Percentiles rank a stretch among this genome's conserved stretches.
Conservation (phyloP, 2,888 invertebrate genomes). For the Ditula angustiorana region DNA sequence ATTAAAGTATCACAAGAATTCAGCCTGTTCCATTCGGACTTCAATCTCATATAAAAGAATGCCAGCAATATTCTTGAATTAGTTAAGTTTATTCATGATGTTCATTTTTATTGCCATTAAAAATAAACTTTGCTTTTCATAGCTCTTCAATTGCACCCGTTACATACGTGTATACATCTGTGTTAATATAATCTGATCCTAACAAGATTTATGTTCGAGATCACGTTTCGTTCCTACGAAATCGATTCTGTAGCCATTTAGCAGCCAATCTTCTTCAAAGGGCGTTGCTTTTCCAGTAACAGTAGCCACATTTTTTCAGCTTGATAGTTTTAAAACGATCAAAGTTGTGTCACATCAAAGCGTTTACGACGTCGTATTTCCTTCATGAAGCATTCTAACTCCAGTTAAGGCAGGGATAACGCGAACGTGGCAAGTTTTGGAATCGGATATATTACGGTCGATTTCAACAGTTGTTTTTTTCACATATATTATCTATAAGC, state of each 20-base stretch:
- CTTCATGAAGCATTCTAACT: conserved; percentile 22
- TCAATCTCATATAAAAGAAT: no score
- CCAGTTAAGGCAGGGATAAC: conserved; percentile 18
- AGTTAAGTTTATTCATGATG: no score
- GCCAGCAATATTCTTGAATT: no score
- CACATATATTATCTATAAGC: neutral
- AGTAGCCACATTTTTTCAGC: conserved; percentile 11
- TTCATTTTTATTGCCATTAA: neutral
- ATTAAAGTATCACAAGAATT: no score
- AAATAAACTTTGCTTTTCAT: neutral
- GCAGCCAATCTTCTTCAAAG: conserved; percentile 32
- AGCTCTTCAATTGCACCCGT: neutral
- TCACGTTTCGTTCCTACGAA: conserved; percentile 40
- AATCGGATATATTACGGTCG: conserved; percentile 4
- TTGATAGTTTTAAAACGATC: conserved; percentile 37
- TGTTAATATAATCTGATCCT: conserved; percentile 50
- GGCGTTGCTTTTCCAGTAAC: conserved; percentile 22
- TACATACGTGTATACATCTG: neutral
- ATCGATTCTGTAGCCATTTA: conserved; percentile 32
- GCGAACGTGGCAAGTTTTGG: neutral
- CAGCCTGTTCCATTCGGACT: no score
- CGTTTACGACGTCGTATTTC: conserved; percentile 29
- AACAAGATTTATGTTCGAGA: conserved; percentile 61
- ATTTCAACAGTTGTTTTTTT: conserved; percentile 11
- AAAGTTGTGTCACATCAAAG: conserved; percentile 43